Percentiles rank a stretch among this genome's conserved stretches.
Evolutionary conservation across 2,113 vertebrate species (phyloP).

Genomic region (Urocynchramus pylzowi): DNA sequence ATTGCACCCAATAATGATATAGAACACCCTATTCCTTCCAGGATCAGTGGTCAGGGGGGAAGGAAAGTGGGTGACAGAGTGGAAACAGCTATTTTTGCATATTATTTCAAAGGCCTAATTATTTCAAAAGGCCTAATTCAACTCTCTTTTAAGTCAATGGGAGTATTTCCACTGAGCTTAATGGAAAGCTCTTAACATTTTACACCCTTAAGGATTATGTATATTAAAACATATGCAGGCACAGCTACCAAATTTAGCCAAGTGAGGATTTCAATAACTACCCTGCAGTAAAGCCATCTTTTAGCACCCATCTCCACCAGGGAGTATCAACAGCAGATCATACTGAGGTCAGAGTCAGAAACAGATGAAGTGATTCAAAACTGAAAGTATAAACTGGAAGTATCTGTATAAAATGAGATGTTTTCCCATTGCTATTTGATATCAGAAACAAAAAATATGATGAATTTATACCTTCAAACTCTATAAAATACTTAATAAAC

Average conservation of each 20-base stretch:
- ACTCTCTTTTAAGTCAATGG: background rate
- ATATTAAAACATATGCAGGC: background rate
- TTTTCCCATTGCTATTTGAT: background rate
- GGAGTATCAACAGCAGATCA: background rate
- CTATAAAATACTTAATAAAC: background rate
- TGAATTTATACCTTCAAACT: background rate
- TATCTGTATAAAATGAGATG: background rate
- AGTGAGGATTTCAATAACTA: background rate
- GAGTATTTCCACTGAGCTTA: background rate
- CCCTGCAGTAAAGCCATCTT: background rate
- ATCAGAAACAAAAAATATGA: background rate
- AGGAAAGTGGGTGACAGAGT: background rate
- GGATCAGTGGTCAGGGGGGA: background rate
- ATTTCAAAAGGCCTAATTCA: background rate
- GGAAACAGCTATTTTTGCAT: background rate
- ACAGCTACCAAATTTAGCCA: background rate
- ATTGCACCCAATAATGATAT: background rate
- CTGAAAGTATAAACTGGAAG: background rate
- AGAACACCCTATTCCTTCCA: background rate
- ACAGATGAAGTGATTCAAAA: background rate
- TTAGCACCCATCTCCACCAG: background rate
- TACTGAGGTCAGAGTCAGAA: background rate
- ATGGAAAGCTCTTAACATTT: background rate
- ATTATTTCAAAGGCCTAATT: background rate
- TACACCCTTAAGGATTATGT: background rate